Conservation (phyloP, 2,113 vertebrate species). For the Typhlomys cinereus region DNA sequence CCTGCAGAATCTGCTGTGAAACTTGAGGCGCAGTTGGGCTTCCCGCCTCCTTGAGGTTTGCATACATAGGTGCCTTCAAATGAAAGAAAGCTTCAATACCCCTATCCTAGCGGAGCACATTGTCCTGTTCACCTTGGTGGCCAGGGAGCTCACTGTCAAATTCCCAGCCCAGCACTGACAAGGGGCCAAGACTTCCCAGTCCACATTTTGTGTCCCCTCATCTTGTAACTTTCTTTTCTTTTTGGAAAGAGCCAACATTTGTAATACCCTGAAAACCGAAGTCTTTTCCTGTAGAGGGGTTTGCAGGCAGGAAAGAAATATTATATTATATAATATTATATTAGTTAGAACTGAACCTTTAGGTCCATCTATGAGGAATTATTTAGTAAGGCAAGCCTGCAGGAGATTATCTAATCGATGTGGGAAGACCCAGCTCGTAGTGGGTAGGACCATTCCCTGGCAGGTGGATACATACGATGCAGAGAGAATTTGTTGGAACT, state of each 20-base stretch:
- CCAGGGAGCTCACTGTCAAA: constrained; percentile 46
- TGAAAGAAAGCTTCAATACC: not conserved
- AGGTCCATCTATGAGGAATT: too few species aligned
- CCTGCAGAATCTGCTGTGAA: not conserved
- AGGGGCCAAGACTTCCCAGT: not conserved
- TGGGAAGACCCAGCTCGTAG: too few species aligned
- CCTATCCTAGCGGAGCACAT: not conserved
- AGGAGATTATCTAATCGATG: too few species aligned
- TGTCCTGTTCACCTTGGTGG: constrained; percentile 46
- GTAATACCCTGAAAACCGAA: not conserved
- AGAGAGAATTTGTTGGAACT: too few species aligned
- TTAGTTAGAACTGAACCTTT: too few species aligned
- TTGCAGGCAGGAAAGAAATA: constrained; percentile 19
- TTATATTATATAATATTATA: too few species aligned
- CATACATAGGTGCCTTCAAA: not conserved
- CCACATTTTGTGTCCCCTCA: not conserved
- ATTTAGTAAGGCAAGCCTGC: too few species aligned
- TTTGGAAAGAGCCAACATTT: constrained; percentile 23
- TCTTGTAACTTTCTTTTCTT: not conserved
- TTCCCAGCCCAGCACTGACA: not conserved
- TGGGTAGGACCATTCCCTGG: too few species aligned
- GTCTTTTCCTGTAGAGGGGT: not conserved
- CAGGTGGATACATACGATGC: too few species aligned
- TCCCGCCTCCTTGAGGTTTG: not conserved
- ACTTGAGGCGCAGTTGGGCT: not conserved